A percentile compares a stretch with the other conserved stretches of the same genome.
phyloP scores from a whole-genome alignment of 2,797 vertebrate species.

The Alauda arvensis region DNA sequence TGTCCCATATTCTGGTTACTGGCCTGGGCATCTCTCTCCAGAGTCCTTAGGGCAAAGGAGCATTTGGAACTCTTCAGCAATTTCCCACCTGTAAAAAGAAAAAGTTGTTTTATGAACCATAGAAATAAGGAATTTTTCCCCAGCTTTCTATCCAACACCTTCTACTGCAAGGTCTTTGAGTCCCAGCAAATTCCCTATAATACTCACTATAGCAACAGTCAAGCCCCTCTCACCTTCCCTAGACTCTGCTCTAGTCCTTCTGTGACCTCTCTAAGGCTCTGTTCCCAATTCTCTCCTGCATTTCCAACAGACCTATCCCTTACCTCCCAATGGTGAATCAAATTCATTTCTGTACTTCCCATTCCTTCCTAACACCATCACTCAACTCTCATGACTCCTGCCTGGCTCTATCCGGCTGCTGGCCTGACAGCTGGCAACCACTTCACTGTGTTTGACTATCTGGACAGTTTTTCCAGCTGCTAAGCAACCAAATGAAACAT shows the following conservation, averaged over 20 bases:
- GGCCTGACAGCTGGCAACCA: background rate
- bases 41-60: background rate
- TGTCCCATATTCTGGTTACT: background rate
- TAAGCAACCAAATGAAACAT: background rate
- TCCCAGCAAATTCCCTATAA: background rate
- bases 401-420: background rate
- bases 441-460: background rate
- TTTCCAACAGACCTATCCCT: background rate
- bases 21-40: background rate
- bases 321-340: background rate
- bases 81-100: background rate
- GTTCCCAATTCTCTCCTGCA: background rate
- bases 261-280: background rate
- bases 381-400: background rate
- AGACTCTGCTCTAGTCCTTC: background rate
- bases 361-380: background rate
- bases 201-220: background rate
- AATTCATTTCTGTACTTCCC: background rate
- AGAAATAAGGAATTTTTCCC: background rate
- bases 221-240: background rate
- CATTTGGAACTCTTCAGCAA: background rate
- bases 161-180: background rate
- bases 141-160: background rate
- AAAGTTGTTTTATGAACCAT: background rate
- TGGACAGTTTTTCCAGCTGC: background rate